Conservation (phyloP, 2,113 vertebrate genomes). For the Mesembrinibis cayennensis region DNA sequence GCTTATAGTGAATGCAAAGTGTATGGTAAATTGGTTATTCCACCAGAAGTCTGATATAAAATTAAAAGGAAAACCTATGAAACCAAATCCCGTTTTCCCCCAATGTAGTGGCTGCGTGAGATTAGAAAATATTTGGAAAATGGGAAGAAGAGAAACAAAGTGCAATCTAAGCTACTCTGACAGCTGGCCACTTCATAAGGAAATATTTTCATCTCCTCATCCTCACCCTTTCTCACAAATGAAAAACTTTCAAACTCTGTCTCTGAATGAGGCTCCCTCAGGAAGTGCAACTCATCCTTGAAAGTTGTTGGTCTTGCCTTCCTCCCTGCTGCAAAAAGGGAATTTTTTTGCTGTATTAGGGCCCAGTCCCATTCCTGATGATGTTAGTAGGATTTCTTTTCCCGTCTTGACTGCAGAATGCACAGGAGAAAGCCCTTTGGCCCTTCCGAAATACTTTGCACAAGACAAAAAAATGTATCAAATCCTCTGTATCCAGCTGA, state of each 20-base stretch:
- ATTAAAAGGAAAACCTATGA: neutral
- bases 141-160: neutral
- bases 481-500: neutral
- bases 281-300: neutral
- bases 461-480: neutral
- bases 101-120: neutral
- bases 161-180: neutral
- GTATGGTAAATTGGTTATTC: neutral
- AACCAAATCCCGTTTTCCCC: neutral
- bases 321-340: neutral
- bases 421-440: neutral
- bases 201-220: neutral
- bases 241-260: neutral
- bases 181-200: neutral
- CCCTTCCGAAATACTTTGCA: neutral
- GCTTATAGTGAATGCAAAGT: neutral
- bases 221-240: neutral
- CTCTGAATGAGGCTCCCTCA: neutral
- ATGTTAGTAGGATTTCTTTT: neutral
- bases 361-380: rapidly evolving
- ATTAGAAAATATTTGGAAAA: neutral
- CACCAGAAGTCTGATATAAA: neutral
- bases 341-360: rapidly evolving
- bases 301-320: neutral
- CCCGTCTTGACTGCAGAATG: neutral